These are phyloP conservation scores for Potamarius usumacintae DNA, from an alignment of 2,113 vertebrate species.

Conservation along the genomic window DNA sequence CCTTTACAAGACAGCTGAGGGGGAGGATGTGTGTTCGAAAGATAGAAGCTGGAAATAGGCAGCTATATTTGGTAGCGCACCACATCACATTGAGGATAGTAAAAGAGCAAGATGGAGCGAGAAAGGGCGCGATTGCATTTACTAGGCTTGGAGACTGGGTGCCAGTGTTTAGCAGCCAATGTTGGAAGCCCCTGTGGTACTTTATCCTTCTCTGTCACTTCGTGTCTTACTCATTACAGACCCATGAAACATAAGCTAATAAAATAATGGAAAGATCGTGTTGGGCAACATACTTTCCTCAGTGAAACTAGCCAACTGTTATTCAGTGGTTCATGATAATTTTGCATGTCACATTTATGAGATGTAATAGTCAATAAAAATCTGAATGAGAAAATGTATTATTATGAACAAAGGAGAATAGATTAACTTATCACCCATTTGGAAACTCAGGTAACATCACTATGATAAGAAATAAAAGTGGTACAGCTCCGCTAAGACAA, in stretches of 20 bases:
- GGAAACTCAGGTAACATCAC: neutral
- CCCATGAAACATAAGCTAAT: constrained; percentile 20
- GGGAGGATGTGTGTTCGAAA: constrained; percentile 58
- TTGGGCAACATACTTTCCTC: neutral
- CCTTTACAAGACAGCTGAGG: constrained; percentile 58
- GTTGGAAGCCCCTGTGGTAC: constrained; percentile 30
- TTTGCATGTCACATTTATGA: neutral
- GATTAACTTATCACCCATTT: neutral
- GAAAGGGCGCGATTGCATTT: constrained; percentile 47
- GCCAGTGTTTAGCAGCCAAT: constrained; percentile 40
- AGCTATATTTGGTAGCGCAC: constrained; percentile 58
- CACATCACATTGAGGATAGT: constrained; percentile 45
- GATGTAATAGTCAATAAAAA: neutral
- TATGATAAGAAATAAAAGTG: neutral
- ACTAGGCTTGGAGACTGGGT: constrained; percentile 40
- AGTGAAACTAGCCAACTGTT: neutral
- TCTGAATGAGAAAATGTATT: neutral
- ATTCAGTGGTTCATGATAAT: neutral
- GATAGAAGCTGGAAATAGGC: constrained; percentile 58
- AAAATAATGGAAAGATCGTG: constrained; percentile 9
- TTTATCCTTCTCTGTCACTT: constrained; percentile 19
- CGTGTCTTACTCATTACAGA: neutral
- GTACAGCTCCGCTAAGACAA: neutral
- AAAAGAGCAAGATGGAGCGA: constrained; percentile 46
- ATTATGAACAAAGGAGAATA: neutral